A percentile compares a stretch with the other conserved stretches of the same genome.
These are phyloP conservation scores for Notodonta ziczac DNA, from an alignment of 2,888 invertebrate species.

Conservation along the genomic window DNA sequence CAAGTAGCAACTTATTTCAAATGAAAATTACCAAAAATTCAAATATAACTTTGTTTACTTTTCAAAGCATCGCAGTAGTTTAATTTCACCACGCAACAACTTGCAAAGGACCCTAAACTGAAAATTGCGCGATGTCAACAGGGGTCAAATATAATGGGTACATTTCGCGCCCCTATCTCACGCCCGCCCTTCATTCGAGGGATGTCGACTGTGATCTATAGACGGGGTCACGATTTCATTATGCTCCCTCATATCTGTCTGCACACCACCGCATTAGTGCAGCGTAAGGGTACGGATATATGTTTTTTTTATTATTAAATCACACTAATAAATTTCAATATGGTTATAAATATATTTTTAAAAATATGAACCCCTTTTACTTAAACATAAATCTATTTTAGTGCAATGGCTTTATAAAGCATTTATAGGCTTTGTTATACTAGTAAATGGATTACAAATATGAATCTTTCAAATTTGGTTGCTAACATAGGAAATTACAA, in stretches of 20 bases:
- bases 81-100: slow-evolving; percentile 13
- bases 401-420: too few relatives aligned
- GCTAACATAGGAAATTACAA: too few relatives aligned
- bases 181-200: slow-evolving; percentile 32
- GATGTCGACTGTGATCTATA: slow-evolving; percentile 37
- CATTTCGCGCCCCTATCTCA: slow-evolving; percentile 39
- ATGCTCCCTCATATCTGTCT: slow-evolving; percentile 18
- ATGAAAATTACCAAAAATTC: background rate
- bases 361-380: too few relatives aligned
- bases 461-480: too few relatives aligned
- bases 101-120: slow-evolving; percentile 23
- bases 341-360: too few relatives aligned
- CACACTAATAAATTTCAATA: slow-evolving; percentile 8
- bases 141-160: slow-evolving; percentile 32
- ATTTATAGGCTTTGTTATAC: too few relatives aligned
- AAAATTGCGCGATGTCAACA: slow-evolving; percentile 27
- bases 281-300: slow-evolving; percentile 24
- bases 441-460: too few relatives aligned
- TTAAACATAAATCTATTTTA: too few relatives aligned
- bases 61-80: background rate
- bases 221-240: slow-evolving; percentile 37
- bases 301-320: slow-evolving; percentile 39
- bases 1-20: too few relatives aligned
- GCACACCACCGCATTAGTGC: slow-evolving; percentile 39
- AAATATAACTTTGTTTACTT: background rate